Percentiles rank a stretch among this genome's conserved stretches.
These are phyloP conservation scores for Apteryx mantelli DNA, from an alignment of 2,113 vertebrate species.

Conservation along the genomic window DNA sequence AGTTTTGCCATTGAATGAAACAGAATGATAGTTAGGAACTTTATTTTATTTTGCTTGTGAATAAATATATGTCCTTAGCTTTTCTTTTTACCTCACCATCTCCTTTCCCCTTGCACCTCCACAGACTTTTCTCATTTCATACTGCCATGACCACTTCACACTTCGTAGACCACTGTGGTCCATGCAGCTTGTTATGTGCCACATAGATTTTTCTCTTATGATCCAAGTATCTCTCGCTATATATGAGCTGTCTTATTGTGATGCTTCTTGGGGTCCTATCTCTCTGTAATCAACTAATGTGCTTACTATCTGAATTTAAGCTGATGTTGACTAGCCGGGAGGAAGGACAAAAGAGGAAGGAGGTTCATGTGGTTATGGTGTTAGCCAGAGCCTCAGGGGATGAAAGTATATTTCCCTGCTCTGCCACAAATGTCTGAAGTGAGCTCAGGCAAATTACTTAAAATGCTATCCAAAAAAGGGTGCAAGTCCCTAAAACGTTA, in stretches of 20 bases:
- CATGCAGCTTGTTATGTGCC: background rate
- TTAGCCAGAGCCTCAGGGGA: slow-evolving; percentile 68
- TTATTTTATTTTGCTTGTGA: background rate
- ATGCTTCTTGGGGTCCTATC: background rate
- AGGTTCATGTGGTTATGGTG: slow-evolving; percentile 53
- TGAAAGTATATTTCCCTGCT: slow-evolving; percentile 40
- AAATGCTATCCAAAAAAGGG: background rate
- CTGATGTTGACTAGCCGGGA: background rate
- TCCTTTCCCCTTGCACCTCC: background rate
- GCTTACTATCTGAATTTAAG: background rate
- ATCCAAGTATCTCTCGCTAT: background rate
- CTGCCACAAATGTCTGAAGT: slow-evolving; percentile 41
- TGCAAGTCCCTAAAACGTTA: background rate
- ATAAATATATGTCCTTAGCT: background rate
- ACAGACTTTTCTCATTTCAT: background rate
- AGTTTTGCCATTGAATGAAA: background rate
- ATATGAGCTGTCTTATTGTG: background rate
- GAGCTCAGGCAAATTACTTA: slow-evolving; percentile 23
- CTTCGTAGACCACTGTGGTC: background rate
- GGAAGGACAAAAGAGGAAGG: slow-evolving; percentile 71
- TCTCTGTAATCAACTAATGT: background rate
- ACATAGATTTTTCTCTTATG: background rate
- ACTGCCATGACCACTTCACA: background rate
- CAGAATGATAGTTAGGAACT: background rate
- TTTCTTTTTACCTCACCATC: background rate